Evolutionary conservation across 1,140 invertebrate genomes (phyloP).

Genomic region (Macrocentrus cingulum): DNA sequence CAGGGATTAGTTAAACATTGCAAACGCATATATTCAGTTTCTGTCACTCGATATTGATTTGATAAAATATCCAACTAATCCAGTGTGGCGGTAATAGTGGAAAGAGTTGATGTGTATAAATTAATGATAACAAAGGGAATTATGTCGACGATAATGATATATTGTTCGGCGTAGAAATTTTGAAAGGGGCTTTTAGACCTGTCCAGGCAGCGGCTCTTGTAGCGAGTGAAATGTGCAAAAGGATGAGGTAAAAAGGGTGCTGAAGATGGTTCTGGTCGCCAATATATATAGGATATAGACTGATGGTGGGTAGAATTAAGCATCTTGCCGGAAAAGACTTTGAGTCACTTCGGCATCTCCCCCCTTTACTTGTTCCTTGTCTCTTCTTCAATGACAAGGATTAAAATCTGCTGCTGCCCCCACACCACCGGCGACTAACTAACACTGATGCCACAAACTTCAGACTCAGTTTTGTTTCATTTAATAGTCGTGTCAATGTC

Average conservation of each 20-base stretch:
- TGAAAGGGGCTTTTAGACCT: slow-evolving; percentile 10
- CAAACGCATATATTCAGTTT: too few relatives aligned
- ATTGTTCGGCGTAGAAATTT: too few relatives aligned
- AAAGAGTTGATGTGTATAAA: too few relatives aligned
- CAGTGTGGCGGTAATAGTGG: too few relatives aligned
- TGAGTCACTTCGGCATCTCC: slow-evolving; percentile 56
- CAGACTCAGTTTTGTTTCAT: slow-evolving; percentile 18
- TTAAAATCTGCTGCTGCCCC: slow-evolving; percentile 58
- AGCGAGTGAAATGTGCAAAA: slow-evolving; percentile 16
- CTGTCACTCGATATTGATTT: too few relatives aligned
- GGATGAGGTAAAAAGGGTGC: slow-evolving; percentile 26
- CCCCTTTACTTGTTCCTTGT: slow-evolving; percentile 27
- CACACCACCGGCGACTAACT: slow-evolving; percentile 33
- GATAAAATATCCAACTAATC: too few relatives aligned
- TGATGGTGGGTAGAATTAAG: slow-evolving; percentile 53
- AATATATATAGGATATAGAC: slow-evolving; percentile 31
- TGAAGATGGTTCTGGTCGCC: slow-evolving; percentile 33
- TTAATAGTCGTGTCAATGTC: slow-evolving; percentile 10
- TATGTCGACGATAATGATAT: too few relatives aligned
- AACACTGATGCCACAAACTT: slow-evolving; percentile 12
- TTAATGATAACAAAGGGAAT: too few relatives aligned
- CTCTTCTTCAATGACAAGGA: slow-evolving; percentile 52
- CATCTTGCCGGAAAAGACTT: slow-evolving; percentile 60
- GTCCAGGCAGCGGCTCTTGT: slow-evolving; percentile 5
- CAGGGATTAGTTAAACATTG: too few relatives aligned